phyloP scores from a whole-genome alignment of 2,113 vertebrate species.

The Psettodes erumei region DNA sequence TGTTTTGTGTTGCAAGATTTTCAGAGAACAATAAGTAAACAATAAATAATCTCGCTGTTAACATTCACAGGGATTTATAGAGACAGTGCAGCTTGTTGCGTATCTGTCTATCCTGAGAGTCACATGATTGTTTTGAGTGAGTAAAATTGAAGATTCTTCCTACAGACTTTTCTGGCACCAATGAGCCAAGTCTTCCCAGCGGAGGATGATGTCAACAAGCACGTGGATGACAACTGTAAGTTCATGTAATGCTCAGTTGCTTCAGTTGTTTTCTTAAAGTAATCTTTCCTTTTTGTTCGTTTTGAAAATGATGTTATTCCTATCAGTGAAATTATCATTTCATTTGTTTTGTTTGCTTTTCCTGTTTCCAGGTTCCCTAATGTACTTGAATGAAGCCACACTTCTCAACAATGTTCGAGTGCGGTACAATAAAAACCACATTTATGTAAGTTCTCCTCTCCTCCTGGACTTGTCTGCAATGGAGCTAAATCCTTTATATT shows the following conservation, averaged over 20 bases:
- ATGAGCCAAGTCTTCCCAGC: constrained; percentile 97
- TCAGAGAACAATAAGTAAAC: constrained; percentile 1
- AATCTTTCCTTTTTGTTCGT: no score
- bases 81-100: background rate
- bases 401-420: constrained; percentile 98
- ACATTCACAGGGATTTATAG: background rate
- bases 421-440: constrained; percentile 97
- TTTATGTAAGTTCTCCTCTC: constrained; percentile 89
- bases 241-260: background rate
- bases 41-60: background rate
- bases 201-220: constrained; percentile 96
- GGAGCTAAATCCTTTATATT: background rate
- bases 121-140: constrained; percentile 11
- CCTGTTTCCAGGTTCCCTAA: constrained; percentile 90
- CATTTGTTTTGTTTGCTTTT: background rate
- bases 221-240: constrained; percentile 99
- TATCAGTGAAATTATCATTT: background rate
- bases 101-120: background rate
- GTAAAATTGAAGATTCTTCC: constrained; percentile 21
- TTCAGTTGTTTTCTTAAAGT: background rate
- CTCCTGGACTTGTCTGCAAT: background rate
- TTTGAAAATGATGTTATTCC: background rate
- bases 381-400: constrained; percentile 99
- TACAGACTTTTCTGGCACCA: constrained; percentile 92
- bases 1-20: constrained; percentile 32